phyloP scores from a whole-genome alignment of 2,113 vertebrate species.

The Tragelaphus buxtoni region DNA sequence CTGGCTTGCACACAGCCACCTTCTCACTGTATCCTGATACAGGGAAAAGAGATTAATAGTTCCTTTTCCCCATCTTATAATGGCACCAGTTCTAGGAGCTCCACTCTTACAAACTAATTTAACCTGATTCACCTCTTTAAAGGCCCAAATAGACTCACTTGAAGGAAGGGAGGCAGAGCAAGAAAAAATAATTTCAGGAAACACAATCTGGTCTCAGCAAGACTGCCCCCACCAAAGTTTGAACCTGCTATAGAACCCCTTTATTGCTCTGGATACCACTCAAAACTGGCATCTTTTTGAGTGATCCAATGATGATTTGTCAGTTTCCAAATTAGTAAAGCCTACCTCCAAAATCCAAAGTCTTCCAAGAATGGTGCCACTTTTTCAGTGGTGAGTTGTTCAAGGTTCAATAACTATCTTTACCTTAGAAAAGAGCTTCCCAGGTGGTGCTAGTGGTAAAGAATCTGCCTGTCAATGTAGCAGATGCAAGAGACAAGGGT shows the following conservation, averaged over 20 bases:
- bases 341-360: neutral
- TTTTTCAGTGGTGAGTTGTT: neutral
- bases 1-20: neutral
- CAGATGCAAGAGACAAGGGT: neutral
- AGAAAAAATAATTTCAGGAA: neutral
- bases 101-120: neutral
- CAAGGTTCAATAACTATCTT: neutral
- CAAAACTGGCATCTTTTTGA: neutral
- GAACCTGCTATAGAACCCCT: neutral
- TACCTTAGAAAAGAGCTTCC: neutral
- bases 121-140: neutral
- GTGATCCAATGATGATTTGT: neutral
- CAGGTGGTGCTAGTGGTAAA: neutral
- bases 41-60: neutral
- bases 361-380: neutral
- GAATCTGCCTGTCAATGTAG: neutral
- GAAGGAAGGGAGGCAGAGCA: neutral
- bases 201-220: neutral
- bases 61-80: neutral
- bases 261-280: neutral
- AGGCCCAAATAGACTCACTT: neutral
- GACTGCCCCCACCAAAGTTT: neutral
- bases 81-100: neutral
- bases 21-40: neutral
- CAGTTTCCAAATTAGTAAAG: neutral